These are phyloP conservation scores for Eutrigla gurnardus DNA, from an alignment of 2,797 vertebrate species.

Conservation along the genomic window DNA sequence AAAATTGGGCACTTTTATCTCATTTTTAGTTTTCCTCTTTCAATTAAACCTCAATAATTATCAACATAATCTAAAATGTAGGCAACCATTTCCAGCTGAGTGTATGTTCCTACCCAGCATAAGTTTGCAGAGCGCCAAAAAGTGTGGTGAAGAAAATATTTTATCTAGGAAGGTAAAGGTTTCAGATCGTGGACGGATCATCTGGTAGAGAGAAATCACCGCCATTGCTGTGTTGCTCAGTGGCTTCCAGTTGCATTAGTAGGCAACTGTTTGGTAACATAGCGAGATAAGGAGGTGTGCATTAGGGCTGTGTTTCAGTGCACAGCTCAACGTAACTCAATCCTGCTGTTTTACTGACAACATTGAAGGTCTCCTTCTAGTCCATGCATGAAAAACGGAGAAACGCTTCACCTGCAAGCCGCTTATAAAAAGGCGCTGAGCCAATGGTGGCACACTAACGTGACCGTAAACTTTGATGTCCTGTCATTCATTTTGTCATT, in stretches of 20 bases:
- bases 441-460: not conserved
- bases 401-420: constrained; percentile 21
- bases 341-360: constrained; percentile 9
- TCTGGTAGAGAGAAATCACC: not conserved
- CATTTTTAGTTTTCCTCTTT: not conserved
- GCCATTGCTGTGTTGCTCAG: not conserved
- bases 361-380: not conserved
- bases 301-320: not conserved
- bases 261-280: not conserved
- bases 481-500: constrained; percentile 7
- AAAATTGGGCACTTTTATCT: not conserved
- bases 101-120: no score
- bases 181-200: not conserved
- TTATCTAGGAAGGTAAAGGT: not conserved
- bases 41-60: no score
- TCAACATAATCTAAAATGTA: no score
- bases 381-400: constrained; percentile 13
- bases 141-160: not conserved
- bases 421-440: constrained; percentile 17
- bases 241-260: not conserved
- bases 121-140: no score
- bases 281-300: not conserved
- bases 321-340: not conserved
- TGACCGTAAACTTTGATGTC: constrained; percentile 39
- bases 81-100: no score